These are phyloP conservation scores for Tragelaphus imberbis DNA, from an alignment of 2,113 vertebrate species.

Conservation along the genomic window DNA sequence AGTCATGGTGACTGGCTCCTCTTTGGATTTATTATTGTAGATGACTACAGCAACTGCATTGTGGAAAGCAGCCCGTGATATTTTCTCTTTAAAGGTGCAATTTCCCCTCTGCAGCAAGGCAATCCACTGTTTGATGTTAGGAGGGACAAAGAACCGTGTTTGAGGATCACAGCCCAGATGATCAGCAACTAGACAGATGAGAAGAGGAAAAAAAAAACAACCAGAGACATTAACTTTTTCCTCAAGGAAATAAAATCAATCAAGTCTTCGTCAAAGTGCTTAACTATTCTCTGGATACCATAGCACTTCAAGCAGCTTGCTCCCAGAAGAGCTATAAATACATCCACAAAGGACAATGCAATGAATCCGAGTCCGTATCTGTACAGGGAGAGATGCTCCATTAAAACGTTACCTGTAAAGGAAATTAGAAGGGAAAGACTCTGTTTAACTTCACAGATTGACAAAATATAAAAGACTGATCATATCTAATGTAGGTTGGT, in stretches of 20 bases:
- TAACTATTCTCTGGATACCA: not conserved
- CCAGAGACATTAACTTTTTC: not conserved
- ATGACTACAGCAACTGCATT: conserved; percentile 96
- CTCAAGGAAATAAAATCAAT: not conserved
- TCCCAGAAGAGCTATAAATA: not conserved
- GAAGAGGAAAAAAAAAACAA: not conserved
- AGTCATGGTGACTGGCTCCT: conserved; percentile 94
- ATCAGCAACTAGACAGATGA: conserved; percentile 85
- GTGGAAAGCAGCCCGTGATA: conserved; percentile 90
- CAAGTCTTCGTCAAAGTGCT: not conserved
- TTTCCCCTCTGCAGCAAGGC: conserved; percentile 95
- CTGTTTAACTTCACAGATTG: not conserved
- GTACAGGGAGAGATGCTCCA: not conserved
- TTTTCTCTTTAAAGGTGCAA: conserved; percentile 98
- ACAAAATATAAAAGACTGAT: not conserved
- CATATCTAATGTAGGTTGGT: not conserved
- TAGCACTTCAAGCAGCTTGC: not conserved
- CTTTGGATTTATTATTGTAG: conserved; percentile 95
- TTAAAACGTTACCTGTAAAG: not conserved
- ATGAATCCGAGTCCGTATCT: not conserved
- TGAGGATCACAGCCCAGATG: conserved; percentile 93
- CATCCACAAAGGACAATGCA: not conserved
- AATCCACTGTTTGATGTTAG: conserved; percentile 93
- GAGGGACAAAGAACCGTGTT: conserved; percentile 92
- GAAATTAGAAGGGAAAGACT: not conserved